Conservation (phyloP, 2,113 vertebrate species). For the Anguilla japonica region DNA sequence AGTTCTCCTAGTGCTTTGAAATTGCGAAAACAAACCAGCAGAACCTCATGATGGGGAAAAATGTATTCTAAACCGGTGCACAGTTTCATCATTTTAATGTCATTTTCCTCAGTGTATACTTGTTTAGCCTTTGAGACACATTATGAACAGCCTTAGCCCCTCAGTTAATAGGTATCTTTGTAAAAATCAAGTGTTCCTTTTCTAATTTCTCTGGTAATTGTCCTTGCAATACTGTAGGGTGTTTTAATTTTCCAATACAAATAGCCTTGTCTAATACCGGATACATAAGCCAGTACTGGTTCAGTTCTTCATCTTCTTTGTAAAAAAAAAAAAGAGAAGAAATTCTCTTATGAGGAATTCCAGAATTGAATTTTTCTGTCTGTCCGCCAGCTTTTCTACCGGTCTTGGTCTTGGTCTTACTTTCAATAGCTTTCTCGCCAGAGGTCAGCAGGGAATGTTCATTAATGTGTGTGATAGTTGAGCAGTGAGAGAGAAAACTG, state of each 20-base stretch:
- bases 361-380: constrained; percentile 1
- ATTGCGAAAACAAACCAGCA: neutral
- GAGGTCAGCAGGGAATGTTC: neutral
- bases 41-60: neutral
- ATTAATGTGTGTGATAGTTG: neutral
- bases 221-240: constrained; percentile 23
- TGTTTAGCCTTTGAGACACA: constrained; percentile 16
- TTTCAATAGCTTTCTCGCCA: neutral
- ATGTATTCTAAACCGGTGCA: constrained; percentile 28
- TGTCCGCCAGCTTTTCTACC: neutral
- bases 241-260: constrained; percentile 17
- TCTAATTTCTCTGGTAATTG: constrained; percentile 8
- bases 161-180: constrained; percentile 27
- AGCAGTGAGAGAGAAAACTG: neutral
- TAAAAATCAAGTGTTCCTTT: constrained; percentile 18
- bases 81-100: constrained; percentile 38
- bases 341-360: constrained; percentile 1
- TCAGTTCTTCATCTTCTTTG: neutral
- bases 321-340: neutral
- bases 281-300: neutral
- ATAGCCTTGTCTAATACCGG: constrained; percentile 29
- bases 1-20: constrained; percentile 19
- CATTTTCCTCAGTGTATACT: constrained; percentile 9
- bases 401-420: neutral
- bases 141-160: constrained; percentile 25